Evolutionary conservation across 2,888 invertebrate species (phyloP).

Genomic region (Acanthosepion pharaonis): DNA sequence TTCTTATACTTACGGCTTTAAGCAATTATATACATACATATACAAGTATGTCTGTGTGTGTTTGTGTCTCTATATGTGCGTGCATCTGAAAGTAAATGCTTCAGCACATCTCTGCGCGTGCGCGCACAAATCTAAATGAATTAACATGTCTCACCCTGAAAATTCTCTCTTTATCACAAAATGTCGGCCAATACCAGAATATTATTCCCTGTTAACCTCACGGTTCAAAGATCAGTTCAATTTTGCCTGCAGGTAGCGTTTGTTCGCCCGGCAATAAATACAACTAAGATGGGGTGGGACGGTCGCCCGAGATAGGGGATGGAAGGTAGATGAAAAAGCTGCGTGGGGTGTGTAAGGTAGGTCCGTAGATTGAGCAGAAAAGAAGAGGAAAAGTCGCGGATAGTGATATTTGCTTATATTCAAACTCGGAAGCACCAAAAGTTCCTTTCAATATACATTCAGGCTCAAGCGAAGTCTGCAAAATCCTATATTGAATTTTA

Average conservation of each 20-base stretch:
- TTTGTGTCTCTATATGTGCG: too few species aligned
- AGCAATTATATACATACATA: too few species aligned
- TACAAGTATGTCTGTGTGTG: too few species aligned
- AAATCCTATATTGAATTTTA: conserved; percentile 33
- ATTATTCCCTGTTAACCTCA: conserved; percentile 22
- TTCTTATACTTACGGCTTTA: too few species aligned
- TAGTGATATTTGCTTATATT: conserved; percentile 11
- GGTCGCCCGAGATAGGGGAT: too few species aligned
- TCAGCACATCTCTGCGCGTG: background rate
- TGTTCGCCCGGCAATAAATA: conserved; percentile 33
- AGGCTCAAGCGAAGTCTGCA: background rate
- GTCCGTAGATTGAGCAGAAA: too few species aligned
- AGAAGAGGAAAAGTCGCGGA: background rate
- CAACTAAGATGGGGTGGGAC: background rate
- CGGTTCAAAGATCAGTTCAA: conserved; percentile 33
- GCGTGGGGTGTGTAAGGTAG: background rate
- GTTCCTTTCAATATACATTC: background rate
- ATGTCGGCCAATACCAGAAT: conserved; percentile 33
- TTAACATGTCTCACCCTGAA: background rate
- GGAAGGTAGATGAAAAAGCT: background rate
- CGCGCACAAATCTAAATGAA: background rate
- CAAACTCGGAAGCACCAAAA: background rate
- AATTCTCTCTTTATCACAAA: conserved; percentile 8
- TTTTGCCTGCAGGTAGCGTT: conserved; percentile 22
- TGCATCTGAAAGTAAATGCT: background rate